A percentile compares a stretch with the other conserved stretches of the same genome.
These are phyloP conservation scores for Cavia aperea DNA, from an alignment of 2,113 vertebrate species.

Conservation along the genomic window DNA sequence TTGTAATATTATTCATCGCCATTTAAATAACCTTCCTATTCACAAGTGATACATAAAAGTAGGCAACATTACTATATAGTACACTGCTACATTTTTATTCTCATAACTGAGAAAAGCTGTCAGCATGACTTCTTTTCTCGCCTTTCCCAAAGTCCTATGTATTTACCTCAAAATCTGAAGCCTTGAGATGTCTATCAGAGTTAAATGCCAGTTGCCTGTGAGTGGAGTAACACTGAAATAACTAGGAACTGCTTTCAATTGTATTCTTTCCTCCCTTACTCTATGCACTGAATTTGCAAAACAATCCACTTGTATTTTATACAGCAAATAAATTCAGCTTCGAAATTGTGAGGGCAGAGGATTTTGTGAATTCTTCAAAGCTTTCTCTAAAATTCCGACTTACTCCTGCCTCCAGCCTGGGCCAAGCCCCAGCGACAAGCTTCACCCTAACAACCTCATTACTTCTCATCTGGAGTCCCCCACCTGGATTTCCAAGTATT, in stretches of 20 bases:
- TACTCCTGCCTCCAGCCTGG: background rate
- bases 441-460: background rate
- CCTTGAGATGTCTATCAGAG: background rate
- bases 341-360: background rate
- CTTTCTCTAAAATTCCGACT: background rate
- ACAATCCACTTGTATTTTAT: constrained; percentile 10
- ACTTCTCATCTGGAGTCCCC: background rate
- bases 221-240: background rate
- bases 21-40: background rate
- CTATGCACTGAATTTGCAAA: background rate
- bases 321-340: constrained; percentile 24
- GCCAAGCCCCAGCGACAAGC: background rate
- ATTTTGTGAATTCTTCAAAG: constrained; percentile 24
- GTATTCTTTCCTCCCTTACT: background rate
- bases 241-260: background rate
- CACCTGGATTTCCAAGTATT: background rate
- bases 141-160: background rate
- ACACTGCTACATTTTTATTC: background rate
- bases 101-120: background rate
- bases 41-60: background rate
- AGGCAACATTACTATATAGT: background rate
- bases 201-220: background rate
- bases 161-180: constrained; percentile 4
- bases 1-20: background rate
- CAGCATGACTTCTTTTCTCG: background rate